Evolutionary conservation across 64 coral and sea anemone genomes (phyloP), one percentile per base, ranked within the genome.

Genomic region (Anthopleura sola): DNA sequence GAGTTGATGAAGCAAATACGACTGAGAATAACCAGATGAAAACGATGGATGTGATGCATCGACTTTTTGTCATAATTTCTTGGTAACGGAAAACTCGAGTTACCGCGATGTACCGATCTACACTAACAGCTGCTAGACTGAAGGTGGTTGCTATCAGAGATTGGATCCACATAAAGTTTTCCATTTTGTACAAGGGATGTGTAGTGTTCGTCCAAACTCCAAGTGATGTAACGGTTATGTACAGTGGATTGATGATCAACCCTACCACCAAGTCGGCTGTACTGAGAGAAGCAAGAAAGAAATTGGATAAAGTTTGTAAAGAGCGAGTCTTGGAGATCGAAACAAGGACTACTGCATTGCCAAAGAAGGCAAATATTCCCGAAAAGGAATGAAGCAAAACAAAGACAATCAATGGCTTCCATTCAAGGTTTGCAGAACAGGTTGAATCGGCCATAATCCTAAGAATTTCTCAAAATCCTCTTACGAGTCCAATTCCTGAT

Each of bases 111-210:
- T 86, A 86, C 31, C 85, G 60, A 60, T 86, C 85, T 74, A 86
- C 37, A 23, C 36, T 75, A 24, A 86, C 68, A 12, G 85, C 85
- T 34, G 60, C 31, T 18, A 86, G 37, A 50, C 55, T 86, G 85
- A 86, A 86, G 37, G 64, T 50, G 32, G 60, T 75, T 37, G 85
- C 85, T 24, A 86, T 39, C 40, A 75, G 38, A 48, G 64, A 44
- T 34, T 86, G 85, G 36, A 86, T n/a, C 85, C 60, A 69, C 37
- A 86, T 24, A n/a, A 38, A 21, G 82, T 84, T 84, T 53, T 86
- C 85, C 31, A 77, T 23, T 34, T 16, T 53, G 47, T 76, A 87
- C 64, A 87, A 50, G 38, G 16, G 15, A 26, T 75, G 74, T 46
- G 31, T 28, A 37, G 7, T 79, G 18, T 60, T 87, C 38, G 55